These are phyloP conservation scores for Pegoplata infirma DNA, from an alignment of 2,888 invertebrate genomes.

Conservation along the genomic window DNA sequence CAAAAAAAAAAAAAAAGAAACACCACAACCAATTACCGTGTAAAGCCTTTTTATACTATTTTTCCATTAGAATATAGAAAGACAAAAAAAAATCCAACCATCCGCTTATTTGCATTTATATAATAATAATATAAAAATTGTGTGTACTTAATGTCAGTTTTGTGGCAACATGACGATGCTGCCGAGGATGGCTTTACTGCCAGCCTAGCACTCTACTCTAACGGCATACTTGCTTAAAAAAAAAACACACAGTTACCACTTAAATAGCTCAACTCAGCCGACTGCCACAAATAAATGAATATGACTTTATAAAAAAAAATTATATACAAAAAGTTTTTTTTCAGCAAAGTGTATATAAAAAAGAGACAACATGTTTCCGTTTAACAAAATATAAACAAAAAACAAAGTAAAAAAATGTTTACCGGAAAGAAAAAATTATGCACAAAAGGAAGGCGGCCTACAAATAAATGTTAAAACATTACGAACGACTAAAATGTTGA, in stretches of 20 bases:
- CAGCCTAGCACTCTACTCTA: not conserved
- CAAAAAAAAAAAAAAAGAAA: too few species aligned
- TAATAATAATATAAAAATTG: conserved; percentile 27
- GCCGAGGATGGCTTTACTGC: not conserved
- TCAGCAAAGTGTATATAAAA: not conserved
- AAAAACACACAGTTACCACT: not conserved
- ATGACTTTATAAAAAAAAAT: not conserved
- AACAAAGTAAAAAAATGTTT: not conserved
- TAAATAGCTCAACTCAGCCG: not conserved
- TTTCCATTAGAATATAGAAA: not conserved
- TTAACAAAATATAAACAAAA: not conserved
- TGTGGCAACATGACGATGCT: conserved; percentile 3
- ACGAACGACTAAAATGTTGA: not conserved
- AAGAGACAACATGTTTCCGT: conserved; percentile 21
- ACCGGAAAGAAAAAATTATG: conserved; percentile 30
- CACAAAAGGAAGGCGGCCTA: conserved; percentile 24
- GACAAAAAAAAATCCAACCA: not conserved
- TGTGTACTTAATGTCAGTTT: conserved; percentile 5
- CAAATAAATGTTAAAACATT: conserved; percentile 6
- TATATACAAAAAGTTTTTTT: not conserved
- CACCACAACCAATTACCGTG: conserved; percentile 10
- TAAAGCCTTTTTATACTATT: not conserved
- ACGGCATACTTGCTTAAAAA: not conserved
- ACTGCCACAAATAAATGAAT: not conserved
- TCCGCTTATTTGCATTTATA: conserved; percentile 14